phyloP scores from a whole-genome alignment of 1,140 invertebrate species.

The Cecropterus lyciades region DNA sequence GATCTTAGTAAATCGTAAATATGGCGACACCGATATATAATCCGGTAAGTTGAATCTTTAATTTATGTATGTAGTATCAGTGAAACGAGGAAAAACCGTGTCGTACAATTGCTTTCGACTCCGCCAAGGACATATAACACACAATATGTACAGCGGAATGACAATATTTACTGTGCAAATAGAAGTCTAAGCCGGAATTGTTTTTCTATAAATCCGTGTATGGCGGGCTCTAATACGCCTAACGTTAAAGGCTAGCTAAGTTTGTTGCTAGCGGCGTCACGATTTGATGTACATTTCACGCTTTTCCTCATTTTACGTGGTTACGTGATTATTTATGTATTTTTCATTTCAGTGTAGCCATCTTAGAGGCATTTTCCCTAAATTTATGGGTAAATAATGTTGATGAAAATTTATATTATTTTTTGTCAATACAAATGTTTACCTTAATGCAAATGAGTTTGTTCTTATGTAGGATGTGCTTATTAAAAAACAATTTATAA shows the following conservation, averaged over 20 bases:
- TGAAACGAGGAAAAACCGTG: slow-evolving; percentile 26
- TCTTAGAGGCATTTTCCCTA: too few relatives aligned
- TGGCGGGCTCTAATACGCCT: not conserved
- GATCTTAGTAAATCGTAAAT: slow-evolving; percentile 34
- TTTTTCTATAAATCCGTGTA: not conserved
- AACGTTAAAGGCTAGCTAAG: not conserved
- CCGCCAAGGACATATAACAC: slow-evolving; percentile 54
- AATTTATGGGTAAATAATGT: too few relatives aligned
- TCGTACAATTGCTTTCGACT: slow-evolving; percentile 39
- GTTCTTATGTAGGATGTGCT: too few relatives aligned
- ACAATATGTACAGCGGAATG: not conserved
- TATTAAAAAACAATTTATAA: too few relatives aligned
- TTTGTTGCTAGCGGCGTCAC: not conserved
- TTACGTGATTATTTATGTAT: too few relatives aligned
- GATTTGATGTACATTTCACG: not conserved
- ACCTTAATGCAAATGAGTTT: too few relatives aligned
- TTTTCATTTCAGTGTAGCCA: too few relatives aligned
- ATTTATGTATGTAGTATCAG: slow-evolving; percentile 38
- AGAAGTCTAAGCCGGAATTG: not conserved
- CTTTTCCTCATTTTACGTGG: not conserved
- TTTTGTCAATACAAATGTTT: too few relatives aligned
- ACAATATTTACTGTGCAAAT: slow-evolving; percentile 20
- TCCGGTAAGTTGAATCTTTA: slow-evolving; percentile 56
- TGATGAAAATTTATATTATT: too few relatives aligned
- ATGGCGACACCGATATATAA: slow-evolving; percentile 71